Conservation (phyloP, 2,797 vertebrate genomes). For the Okamejei kenojei region DNA sequence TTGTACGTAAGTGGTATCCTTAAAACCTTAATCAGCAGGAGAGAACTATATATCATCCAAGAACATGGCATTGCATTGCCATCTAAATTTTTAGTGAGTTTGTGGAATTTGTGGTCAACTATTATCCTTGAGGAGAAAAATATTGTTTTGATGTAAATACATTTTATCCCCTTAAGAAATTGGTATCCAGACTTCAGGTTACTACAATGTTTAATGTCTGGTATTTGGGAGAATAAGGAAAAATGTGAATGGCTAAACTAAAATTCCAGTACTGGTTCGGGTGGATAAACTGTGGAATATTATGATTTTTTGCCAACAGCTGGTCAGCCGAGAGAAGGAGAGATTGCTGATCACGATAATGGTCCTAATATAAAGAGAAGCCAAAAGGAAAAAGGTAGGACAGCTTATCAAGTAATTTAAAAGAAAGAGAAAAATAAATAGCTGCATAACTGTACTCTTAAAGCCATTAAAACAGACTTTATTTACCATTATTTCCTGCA, state of each 20-base stretch:
- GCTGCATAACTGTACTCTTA: neutral
- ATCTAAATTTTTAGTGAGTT: neutral
- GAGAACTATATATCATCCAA: neutral
- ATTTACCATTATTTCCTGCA: neutral
- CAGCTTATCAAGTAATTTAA: neutral
- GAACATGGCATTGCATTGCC: neutral
- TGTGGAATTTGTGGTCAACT: neutral
- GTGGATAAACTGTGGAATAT: neutral
- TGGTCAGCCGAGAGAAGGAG: conserved; percentile 67
- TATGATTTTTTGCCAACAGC: conserved; percentile 44
- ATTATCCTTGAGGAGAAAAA: neutral
- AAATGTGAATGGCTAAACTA: neutral
- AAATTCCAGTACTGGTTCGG: conserved; percentile 6
- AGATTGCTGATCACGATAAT: conserved; percentile 68
- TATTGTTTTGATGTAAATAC: neutral
- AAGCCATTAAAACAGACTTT: neutral
- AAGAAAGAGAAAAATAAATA: no score
- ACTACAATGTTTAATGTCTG: neutral
- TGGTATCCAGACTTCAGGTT: neutral
- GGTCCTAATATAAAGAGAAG: conserved; percentile 75
- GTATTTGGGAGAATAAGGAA: neutral
- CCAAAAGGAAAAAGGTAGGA: conserved; percentile 76
- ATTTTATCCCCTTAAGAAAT: neutral
- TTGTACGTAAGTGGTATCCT: no score
- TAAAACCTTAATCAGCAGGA: neutral